phyloP scores from a whole-genome alignment of 2,888 invertebrate genomes.

The Chrysolina haemoptera region DNA sequence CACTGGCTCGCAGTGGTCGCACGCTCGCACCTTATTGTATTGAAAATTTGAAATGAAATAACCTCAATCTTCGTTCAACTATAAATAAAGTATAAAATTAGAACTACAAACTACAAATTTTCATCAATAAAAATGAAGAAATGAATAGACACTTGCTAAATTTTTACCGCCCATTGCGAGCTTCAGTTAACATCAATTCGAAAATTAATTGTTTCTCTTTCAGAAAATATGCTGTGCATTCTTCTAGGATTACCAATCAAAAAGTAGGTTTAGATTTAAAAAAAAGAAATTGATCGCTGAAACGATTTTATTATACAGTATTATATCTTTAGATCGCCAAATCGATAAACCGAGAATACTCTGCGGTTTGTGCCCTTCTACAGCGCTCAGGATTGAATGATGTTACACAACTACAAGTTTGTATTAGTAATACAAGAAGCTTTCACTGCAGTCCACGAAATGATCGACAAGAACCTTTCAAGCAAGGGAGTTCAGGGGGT shows the following conservation, averaged over 20 bases:
- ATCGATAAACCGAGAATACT: constrained; percentile 71
- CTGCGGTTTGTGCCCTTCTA: constrained; percentile 73
- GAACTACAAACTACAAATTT: background rate
- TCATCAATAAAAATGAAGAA: constrained; percentile 19
- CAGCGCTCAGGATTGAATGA: constrained; percentile 72
- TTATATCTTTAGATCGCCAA: constrained; percentile 32
- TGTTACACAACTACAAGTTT: constrained; percentile 61
- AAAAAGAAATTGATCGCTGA: background rate
- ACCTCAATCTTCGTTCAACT: background rate
- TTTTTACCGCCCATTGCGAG: constrained; percentile 7
- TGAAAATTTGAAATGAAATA: background rate
- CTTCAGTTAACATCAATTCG: background rate
- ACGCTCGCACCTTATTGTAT: too few species aligned
- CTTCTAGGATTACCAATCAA: background rate
- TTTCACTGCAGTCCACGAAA: constrained; percentile 58
- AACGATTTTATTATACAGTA: background rate
- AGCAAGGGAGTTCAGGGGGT: constrained; percentile 44
- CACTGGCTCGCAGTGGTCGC: too few species aligned
- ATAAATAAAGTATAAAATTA: background rate
- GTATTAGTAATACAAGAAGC: constrained; percentile 53
- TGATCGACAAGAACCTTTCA: constrained; percentile 50
- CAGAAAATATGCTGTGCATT: background rate
- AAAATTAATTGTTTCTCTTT: background rate
- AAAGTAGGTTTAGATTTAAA: constrained; percentile 5
- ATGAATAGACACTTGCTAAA: constrained; percentile 26